Conservation (phyloP, 1,140 invertebrate species). For the Drosophila eugracilis region DNA sequence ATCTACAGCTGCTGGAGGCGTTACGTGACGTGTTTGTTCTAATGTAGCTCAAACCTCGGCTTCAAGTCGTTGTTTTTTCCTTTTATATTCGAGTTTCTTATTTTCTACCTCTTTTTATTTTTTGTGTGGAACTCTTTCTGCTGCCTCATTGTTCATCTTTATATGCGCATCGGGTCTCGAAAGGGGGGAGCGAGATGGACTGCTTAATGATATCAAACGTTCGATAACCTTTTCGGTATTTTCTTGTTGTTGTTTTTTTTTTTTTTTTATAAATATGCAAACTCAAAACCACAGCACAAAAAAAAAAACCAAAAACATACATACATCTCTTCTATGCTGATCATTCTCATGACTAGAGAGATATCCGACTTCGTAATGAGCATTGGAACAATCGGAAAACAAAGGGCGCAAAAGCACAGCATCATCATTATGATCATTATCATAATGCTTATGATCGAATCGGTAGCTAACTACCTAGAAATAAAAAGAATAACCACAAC, state of each 20-base stretch:
- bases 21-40: slow-evolving; percentile 73
- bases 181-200: slow-evolving; percentile 45
- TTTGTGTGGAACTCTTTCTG: slow-evolving; percentile 47
- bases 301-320: slow-evolving; percentile 3
- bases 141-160: slow-evolving; percentile 79
- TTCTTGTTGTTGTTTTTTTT: slow-evolving; percentile 58
- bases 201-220: slow-evolving; percentile 83
- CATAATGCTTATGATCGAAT: slow-evolving; percentile 53
- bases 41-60: slow-evolving; percentile 50
- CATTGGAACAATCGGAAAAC: slow-evolving; percentile 46
- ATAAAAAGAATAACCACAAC: slow-evolving; percentile 14
- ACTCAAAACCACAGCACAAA: slow-evolving; percentile 34
- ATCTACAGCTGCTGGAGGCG: slow-evolving; percentile 51
- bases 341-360: slow-evolving; percentile 39
- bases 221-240: slow-evolving; percentile 81
- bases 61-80: slow-evolving; percentile 33
- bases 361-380: slow-evolving; percentile 30
- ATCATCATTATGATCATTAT: slow-evolving; percentile 59
- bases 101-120: slow-evolving; percentile 21
- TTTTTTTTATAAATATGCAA: slow-evolving; percentile 65
- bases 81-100: slow-evolving; percentile 4
- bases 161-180: slow-evolving; percentile 23
- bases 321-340: slow-evolving; percentile 32
- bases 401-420: slow-evolving; percentile 61
- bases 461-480: slow-evolving; percentile 67